Conservation (phyloP, 1,140 invertebrate genomes). For the Aplysia californica region DNA sequence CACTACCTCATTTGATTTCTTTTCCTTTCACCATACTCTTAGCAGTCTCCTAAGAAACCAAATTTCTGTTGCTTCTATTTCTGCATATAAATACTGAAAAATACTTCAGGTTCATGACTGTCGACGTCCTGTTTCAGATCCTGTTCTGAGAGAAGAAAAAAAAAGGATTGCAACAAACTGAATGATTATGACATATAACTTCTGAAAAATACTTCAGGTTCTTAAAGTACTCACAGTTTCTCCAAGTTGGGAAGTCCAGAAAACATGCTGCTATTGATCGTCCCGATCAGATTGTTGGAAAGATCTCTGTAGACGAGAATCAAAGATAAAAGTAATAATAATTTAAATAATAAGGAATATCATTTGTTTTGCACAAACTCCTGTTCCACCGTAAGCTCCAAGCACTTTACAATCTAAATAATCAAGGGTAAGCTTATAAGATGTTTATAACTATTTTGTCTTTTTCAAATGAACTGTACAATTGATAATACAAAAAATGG, state of each 20-base stretch:
- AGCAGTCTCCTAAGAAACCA: neutral
- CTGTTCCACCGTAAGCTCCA: no score
- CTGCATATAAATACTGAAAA: neutral
- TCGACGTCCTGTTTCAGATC: no score
- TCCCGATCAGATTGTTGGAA: slow-evolving; percentile 56
- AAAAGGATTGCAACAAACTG: neutral
- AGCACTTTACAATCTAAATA: no score
- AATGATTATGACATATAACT: neutral
- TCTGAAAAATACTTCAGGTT: neutral
- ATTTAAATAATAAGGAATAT: neutral
- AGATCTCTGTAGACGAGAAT: slow-evolving; percentile 52
- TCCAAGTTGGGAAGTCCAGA: slow-evolving; percentile 55
- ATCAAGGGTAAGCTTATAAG: neutral
- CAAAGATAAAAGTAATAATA: slow-evolving; percentile 2
- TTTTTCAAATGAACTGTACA: neutral
- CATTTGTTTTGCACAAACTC: neutral
- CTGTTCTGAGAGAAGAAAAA: no score
- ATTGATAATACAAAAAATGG: neutral
- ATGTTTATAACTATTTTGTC: neutral
- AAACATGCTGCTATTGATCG: slow-evolving; percentile 58
- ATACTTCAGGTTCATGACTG: neutral
- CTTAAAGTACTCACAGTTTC: slow-evolving; percentile 57
- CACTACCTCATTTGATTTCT: no score
- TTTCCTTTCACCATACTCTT: no score
- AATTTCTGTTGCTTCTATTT: neutral